Percentiles rank a stretch among this genome's conserved stretches.
phyloP scores from a whole-genome alignment of 2,797 vertebrate genomes.

The Hyperoplus lanceolatus region DNA sequence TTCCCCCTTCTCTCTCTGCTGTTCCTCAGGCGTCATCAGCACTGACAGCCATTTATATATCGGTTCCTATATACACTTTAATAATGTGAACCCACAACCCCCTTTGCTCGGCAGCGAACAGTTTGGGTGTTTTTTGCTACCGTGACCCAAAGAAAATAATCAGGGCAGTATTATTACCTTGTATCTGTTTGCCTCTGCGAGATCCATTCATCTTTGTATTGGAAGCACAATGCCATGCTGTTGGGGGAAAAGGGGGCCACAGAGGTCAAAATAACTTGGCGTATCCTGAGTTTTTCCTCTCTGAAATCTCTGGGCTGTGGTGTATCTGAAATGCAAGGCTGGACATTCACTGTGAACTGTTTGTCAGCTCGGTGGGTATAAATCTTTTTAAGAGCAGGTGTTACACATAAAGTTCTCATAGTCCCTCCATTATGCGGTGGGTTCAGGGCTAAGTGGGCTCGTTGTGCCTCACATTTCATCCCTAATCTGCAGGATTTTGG shows the following conservation, averaged over 20 bases:
- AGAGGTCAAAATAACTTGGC: conserved; percentile 54
- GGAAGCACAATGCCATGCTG: conserved; percentile 65
- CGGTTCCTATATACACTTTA: conserved; percentile 61
- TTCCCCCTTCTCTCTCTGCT: conserved; percentile 52
- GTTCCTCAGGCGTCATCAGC: conserved; percentile 69
- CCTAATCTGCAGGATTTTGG: conserved; percentile 48
- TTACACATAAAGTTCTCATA: conserved; percentile 44
- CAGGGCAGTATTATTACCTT: conserved; percentile 63
- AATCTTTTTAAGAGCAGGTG: conserved; percentile 73
- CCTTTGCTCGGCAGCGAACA: conserved; percentile 19
- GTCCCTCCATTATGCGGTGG: neutral
- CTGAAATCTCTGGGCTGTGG: conserved; percentile 16
- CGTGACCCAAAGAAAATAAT: conserved; percentile 79
- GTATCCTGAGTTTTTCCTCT: conserved; percentile 23
- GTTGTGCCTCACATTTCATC: conserved; percentile 32
- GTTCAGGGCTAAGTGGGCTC: conserved; percentile 17
- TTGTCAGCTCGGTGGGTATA: conserved; percentile 45
- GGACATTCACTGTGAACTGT: conserved; percentile 41
- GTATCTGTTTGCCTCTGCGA: conserved; percentile 69
- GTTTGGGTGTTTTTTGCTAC: conserved; percentile 67
- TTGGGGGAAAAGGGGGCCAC: conserved; percentile 45
- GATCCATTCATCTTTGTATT: conserved; percentile 70
- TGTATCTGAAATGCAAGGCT: conserved; percentile 18
- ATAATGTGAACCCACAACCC: conserved; percentile 61
- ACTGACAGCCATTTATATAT: conserved; percentile 73